Conservation (phyloP, 2,113 vertebrate genomes). For the Lagopus leucura region DNA sequence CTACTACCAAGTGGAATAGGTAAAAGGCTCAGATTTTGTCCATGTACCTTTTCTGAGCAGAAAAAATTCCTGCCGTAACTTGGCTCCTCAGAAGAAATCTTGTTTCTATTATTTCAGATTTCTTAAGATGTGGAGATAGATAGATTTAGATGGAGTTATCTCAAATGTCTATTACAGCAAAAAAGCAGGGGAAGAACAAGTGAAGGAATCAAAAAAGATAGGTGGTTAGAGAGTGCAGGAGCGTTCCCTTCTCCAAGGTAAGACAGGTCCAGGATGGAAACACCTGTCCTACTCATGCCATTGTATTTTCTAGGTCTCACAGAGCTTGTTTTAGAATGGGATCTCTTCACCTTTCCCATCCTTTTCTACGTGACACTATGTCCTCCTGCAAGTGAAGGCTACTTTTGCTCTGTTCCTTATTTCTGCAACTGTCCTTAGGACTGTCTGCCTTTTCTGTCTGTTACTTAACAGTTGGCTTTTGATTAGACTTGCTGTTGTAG, state of each 20-base stretch:
- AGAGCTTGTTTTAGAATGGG: neutral
- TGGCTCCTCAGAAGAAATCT: neutral
- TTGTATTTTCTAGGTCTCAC: neutral
- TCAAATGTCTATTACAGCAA: neutral
- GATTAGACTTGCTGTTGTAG: slow-evolving; percentile 45
- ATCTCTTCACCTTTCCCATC: neutral
- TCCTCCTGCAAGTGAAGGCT: neutral
- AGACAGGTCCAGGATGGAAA: neutral
- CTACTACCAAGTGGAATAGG: neutral
- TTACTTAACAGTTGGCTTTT: slow-evolving; percentile 36
- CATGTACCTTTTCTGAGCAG: neutral
- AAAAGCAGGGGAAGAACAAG: neutral
- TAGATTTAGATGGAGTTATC: neutral
- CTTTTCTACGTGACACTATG: neutral
- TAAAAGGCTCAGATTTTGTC: neutral
- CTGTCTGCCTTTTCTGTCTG: neutral
- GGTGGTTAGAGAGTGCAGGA: neutral
- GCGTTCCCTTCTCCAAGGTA: accelerated
- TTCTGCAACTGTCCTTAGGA: neutral
- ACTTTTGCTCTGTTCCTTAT: neutral
- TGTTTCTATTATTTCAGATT: neutral
- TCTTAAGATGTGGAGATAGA: neutral
- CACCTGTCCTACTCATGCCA: neutral
- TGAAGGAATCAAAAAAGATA: neutral
- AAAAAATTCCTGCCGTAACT: neutral